Conservation (phyloP, 2,113 vertebrate genomes). For the Tricholaema leucomelas region DNA sequence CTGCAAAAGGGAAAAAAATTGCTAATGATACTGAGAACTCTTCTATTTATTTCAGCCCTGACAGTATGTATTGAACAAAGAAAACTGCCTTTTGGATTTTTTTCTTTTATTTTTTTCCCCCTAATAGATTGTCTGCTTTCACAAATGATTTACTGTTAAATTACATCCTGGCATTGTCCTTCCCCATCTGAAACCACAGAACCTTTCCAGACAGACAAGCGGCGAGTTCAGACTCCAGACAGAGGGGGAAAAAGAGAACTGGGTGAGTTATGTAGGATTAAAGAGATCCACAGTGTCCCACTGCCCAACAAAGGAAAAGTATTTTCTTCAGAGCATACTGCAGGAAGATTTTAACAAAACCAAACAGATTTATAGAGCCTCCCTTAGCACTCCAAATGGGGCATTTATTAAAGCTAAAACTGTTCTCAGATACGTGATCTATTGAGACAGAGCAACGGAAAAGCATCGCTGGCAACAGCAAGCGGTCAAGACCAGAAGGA, state of each 20-base stretch:
- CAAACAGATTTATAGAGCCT: not conserved
- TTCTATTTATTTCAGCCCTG: not conserved
- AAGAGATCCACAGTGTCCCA: not conserved
- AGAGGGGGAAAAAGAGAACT: not conserved
- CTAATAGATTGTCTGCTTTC: not conserved
- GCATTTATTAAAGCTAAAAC: not conserved
- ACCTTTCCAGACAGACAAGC: not conserved
- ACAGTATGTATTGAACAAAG: not conserved
- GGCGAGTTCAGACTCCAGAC: not conserved
- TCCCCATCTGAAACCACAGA: not conserved
- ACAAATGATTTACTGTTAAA: not conserved
- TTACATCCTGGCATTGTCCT: not conserved
- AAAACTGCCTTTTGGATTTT: not conserved
- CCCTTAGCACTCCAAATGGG: not conserved
- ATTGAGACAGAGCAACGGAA: not conserved
- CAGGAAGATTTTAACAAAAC: not conserved
- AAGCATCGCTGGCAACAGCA: not conserved
- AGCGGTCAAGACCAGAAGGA: fast-evolving
- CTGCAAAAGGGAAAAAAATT: not conserved
- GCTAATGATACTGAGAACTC: not conserved
- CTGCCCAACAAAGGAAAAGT: not conserved
- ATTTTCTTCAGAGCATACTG: not conserved
- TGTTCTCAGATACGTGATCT: not conserved
- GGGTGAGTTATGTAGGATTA: not conserved
- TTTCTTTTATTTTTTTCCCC: not conserved